A percentile compares a stretch with the other conserved stretches of the same genome.
These are phyloP conservation scores for Olivierus martensii DNA, from an alignment of 1,140 invertebrate species.

Conservation along the genomic window DNA sequence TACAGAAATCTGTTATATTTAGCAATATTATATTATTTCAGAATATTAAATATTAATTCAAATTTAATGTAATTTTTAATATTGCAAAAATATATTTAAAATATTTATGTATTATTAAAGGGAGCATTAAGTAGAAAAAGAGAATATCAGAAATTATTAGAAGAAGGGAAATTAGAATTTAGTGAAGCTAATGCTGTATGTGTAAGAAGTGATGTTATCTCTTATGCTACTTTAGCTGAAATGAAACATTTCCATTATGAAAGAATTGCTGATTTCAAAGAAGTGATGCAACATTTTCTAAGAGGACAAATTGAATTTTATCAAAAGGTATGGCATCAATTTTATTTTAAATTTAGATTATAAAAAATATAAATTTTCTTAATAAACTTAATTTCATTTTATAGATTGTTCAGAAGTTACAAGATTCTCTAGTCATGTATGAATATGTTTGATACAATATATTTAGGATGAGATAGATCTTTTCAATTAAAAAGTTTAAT, in stretches of 20 bases:
- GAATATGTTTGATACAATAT: too few species aligned
- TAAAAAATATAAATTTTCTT: background rate
- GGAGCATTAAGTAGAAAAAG: conserved; percentile 51
- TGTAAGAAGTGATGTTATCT: conserved; percentile 72
- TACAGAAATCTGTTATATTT: too few species aligned
- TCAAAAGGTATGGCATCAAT: conserved; percentile 43
- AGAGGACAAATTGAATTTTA: conserved; percentile 83
- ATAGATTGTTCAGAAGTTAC: conserved; percentile 19
- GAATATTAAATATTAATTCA: too few species aligned
- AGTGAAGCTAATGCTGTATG: conserved; percentile 62
- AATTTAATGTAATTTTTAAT: too few species aligned
- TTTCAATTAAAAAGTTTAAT: too few species aligned
- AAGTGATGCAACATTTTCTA: conserved; percentile 71
- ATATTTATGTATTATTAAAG: too few species aligned
- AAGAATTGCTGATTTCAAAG: conserved; percentile 69
- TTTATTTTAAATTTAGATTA: too few species aligned
- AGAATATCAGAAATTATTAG: conserved; percentile 67
- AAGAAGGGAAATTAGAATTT: conserved; percentile 68
- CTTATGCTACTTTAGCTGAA: conserved; percentile 83
- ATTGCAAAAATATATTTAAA: too few species aligned
- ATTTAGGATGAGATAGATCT: too few species aligned
- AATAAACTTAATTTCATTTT: conserved; percentile 6
- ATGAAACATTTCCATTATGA: conserved; percentile 83
- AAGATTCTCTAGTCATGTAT: conserved; percentile 19
- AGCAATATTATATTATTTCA: too few species aligned